Evolutionary conservation across 2,888 invertebrate species (phyloP).

Genomic region (Chymomyza procnemis): DNA sequence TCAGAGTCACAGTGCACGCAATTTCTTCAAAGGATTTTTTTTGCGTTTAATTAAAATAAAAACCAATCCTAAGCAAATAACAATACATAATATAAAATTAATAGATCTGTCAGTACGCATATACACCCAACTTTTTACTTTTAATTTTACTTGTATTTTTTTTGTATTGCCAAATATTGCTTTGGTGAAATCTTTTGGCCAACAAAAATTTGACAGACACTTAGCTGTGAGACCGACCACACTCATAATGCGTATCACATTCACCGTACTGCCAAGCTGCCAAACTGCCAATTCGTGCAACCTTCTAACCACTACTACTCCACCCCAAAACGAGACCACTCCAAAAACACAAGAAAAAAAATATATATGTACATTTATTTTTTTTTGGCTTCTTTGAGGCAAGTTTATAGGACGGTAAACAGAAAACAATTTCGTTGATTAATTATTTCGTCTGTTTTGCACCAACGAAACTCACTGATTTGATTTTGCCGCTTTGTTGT

Average conservation of each 20-base stretch:
- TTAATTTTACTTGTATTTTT: neutral
- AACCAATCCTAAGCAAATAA: too few species aligned
- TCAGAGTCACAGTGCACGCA: too few species aligned
- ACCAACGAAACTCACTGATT: neutral
- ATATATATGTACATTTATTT: too few species aligned
- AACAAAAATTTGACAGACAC: neutral
- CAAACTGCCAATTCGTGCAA: neutral
- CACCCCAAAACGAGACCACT: neutral
- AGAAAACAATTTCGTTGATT: constrained; percentile 17
- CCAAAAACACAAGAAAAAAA: too few species aligned
- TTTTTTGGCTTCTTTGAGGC: neutral
- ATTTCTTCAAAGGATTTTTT: too few species aligned
- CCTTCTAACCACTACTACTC: neutral
- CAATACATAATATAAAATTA: neutral
- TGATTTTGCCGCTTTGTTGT: neutral
- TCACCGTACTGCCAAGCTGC: neutral
- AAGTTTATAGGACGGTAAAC: neutral
- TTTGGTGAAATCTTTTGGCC: neutral
- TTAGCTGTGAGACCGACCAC: neutral
- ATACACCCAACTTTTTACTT: neutral
- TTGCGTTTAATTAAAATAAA: too few species aligned
- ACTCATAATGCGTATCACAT: neutral
- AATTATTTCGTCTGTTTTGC: constrained; percentile 27
- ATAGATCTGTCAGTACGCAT: neutral
- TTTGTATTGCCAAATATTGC: neutral